phyloP scores from a whole-genome alignment of 1,140 invertebrate genomes.

The Glossosoma conforme region DNA sequence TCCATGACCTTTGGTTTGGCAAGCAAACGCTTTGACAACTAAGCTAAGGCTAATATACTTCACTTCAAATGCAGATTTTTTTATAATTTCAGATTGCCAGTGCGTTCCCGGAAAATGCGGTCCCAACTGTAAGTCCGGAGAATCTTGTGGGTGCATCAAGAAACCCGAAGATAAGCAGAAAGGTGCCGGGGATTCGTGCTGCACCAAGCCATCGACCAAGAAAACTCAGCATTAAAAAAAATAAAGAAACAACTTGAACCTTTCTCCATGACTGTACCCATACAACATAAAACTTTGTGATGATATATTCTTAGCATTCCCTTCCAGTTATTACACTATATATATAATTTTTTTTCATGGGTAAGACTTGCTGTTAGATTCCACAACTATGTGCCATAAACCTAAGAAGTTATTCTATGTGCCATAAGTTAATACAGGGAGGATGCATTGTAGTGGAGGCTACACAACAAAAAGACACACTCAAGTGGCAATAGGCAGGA shows the following conservation, averaged over 20 bases:
- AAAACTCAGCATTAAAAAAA: too few relatives aligned
- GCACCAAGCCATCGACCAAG: slow-evolving; percentile 12
- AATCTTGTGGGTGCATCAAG: slow-evolving; percentile 41
- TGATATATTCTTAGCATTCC: background rate
- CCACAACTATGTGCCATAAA: background rate
- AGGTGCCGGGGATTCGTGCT: slow-evolving; percentile 18
- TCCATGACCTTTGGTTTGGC: too few relatives aligned
- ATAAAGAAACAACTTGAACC: too few relatives aligned
- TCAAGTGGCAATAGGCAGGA: too few relatives aligned
- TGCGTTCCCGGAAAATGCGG: slow-evolving; percentile 48
- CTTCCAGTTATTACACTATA: background rate
- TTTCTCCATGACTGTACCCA: too few relatives aligned
- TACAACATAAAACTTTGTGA: background rate
- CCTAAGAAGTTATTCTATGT: too few relatives aligned
- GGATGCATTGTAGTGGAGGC: too few relatives aligned
- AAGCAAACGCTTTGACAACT: too few relatives aligned
- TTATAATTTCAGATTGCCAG: slow-evolving; percentile 44
- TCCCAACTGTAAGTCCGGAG: slow-evolving; percentile 46
- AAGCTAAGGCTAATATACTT: too few relatives aligned
- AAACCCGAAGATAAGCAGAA: slow-evolving; percentile 34
- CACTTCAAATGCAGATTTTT: too few relatives aligned
- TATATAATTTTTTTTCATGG: background rate
- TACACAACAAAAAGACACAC: too few relatives aligned
- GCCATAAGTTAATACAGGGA: too few relatives aligned
- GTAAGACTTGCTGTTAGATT: background rate